phyloP scores from a whole-genome alignment of 2,888 invertebrate species.

The Ceraclea dissimilis region DNA sequence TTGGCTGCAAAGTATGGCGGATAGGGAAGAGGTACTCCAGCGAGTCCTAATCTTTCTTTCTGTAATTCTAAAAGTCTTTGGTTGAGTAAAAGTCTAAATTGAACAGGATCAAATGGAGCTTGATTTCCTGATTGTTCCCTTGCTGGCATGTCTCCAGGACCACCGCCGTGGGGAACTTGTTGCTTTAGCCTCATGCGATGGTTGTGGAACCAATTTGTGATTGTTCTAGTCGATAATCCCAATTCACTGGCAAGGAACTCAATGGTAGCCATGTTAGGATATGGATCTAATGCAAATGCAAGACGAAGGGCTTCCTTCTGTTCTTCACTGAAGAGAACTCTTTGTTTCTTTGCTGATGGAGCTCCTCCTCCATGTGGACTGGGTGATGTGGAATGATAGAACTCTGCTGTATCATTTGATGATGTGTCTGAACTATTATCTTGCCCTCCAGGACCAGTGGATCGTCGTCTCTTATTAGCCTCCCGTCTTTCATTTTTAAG shows the following conservation, averaged over 20 bases:
- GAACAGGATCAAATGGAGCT: constrained; percentile 84
- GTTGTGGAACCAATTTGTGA: constrained; percentile 99
- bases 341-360: constrained; percentile 86
- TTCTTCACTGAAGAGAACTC: constrained; percentile 95
- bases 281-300: constrained; percentile 93
- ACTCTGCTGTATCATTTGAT: constrained; percentile 82
- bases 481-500: constrained; percentile 86
- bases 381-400: constrained; percentile 77
- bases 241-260: constrained; percentile 91
- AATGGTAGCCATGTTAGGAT: constrained; percentile 93
- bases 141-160: constrained; percentile 65
- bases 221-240: constrained; percentile 86
- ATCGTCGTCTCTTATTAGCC: constrained; percentile 82
- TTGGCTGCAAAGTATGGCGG: constrained; percentile 73
- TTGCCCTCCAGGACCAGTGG: constrained; percentile 71
- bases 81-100: constrained; percentile 81
- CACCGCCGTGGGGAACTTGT: constrained; percentile 71
- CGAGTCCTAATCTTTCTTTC: constrained; percentile 74
- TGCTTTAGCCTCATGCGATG: constrained; percentile 97
- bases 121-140: constrained; percentile 58
- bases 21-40: constrained; percentile 68
- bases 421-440: constrained; percentile 85
- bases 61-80: constrained; percentile 83
- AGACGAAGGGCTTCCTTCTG: constrained; percentile 93
- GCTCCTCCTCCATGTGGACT: constrained; percentile 63